A percentile compares a stretch with the other conserved stretches of the same genome.
Conservation (phyloP, 2,797 vertebrate genomes). For the Phoxinus dragarum region DNA sequence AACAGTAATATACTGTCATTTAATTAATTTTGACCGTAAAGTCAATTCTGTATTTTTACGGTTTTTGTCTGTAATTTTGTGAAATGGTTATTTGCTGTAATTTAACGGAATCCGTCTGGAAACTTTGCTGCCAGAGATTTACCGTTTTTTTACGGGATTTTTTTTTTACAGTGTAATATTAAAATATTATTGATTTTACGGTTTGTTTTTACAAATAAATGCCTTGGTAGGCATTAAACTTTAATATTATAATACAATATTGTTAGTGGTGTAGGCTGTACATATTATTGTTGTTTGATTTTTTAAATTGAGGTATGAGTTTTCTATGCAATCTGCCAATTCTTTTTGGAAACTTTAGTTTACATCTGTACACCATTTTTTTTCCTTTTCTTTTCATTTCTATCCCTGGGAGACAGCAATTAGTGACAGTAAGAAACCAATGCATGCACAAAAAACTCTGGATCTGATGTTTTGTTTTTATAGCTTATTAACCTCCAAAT, state of each 20-base stretch:
- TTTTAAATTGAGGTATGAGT: neutral
- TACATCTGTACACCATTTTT: neutral
- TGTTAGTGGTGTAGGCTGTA: neutral
- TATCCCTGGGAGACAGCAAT: conserved; percentile 15
- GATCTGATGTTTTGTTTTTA: conserved; percentile 14
- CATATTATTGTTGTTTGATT: neutral
- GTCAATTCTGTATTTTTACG: too few species aligned
- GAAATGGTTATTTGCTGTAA: too few species aligned
- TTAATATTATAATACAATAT: neutral
- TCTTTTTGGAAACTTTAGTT: neutral
- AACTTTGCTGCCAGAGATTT: too few species aligned
- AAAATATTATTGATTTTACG: neutral
- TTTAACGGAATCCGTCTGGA: too few species aligned
- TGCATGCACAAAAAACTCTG: neutral
- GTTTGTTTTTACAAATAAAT: neutral
- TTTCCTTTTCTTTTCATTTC: neutral
- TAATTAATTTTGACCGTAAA: too few species aligned
- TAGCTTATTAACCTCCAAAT: conserved; percentile 21
- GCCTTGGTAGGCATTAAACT: neutral
- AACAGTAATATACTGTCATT: too few species aligned
- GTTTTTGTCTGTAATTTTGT: too few species aligned
- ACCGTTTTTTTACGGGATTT: too few species aligned
- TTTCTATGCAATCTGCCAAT: neutral
- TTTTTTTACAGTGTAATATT: too few species aligned
- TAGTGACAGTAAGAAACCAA: conserved; percentile 19